Base-by-base conservation (phyloP, 2,113 vertebrate genomes). In the Centropus unirufus region DNA sequence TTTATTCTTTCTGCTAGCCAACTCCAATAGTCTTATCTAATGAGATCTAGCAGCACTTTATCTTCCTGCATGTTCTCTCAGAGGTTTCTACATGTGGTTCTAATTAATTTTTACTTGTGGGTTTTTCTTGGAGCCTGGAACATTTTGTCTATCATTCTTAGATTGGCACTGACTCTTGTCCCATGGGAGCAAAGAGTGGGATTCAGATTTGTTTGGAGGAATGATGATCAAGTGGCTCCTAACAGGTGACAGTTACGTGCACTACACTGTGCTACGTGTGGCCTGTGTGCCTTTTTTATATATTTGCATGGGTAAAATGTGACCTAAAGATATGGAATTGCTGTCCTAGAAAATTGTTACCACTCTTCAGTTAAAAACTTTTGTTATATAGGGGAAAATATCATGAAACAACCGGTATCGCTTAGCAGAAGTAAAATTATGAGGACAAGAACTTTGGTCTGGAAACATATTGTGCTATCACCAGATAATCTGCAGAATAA, bases 21-120 rank as follows among this genome's bases (percentile, higher is more conserved):
- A 5, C 70, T 46, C 27, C 62, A 94, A 77, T 26, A 88, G 73
- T 59, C n/a, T 78, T 90, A 92, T 92, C 88, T 89, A 68, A 80
- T 58, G 83, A 89, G 63, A 89, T 87, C 42, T 78, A 61, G 32
- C 32, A 82, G 61, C 30, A 36, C 27, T 86, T 87, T 57, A 15
- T 76, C 61, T 89, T 85, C n/a, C 59, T 66, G 36, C n/a, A 20
- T 72, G 27, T 78, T 68, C 16, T 83, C 79, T 92, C 30, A 70
- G 77, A 86, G 73, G 49, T 63, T 13, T 36, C 34, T 78, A 21
- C 78, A 78, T 57, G 42, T 88, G 57, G 12, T 94, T 96, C 70
- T 87, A 42, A 72, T 92, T 87, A 30, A 63, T 92, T 90, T 87
- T 87, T 47, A 57, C 69, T 51, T 64, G n/a, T 42, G 12, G 21